Base-by-base conservation (phyloP, 2,113 vertebrate species). In the Leptocoma aspasia region DNA sequence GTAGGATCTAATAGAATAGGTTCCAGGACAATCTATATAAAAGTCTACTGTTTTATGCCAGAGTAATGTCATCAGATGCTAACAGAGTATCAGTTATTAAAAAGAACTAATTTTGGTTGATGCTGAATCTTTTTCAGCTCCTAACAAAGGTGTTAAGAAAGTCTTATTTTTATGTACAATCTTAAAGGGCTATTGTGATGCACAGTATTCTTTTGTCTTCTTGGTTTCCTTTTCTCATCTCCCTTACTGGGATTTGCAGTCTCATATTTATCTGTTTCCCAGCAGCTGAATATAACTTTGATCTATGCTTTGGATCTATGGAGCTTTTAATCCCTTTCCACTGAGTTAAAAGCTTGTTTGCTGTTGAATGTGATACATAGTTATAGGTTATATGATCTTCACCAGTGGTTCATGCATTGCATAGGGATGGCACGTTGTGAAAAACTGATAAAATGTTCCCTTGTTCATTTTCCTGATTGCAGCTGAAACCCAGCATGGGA, bases 311-410 rank as follows among this genome's bases (percentile, higher is more conserved):
- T 94, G 87, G 65, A 91, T 93, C 93, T 85, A 39, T 1, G 0
- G 56, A 68, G 80, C 65, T 81, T 89, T 94, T 95, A 89, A 89
- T 94, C 81, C 94, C 65, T 63, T 89, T 89, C 60, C 42, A 33
- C 72, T 17, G 68, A 89, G 86, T 92, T 91, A 66, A 96, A 95
- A 92, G 85, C 91, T 89, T 82, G 90, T 96, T 94, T 84, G 73
- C 77, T 59, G 7, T n/a, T 73, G 75, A 93, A 78, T 71, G 54
- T 92, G 82, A 68, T 93, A 79, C 30, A 8, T 39, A 86, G 88
- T 31, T 82, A 53, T 57, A 92, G 96, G 92, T 93, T 86, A 79
- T 5, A 44, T 50, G 92, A 95, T 92, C 94, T 16, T 56, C 82
- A 92, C 37, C 47, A 87, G 57, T 0, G 0, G 86, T 71, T 92